These are phyloP conservation scores for Lobophora halterata DNA, from an alignment of 2,888 invertebrate species.

Conservation along the genomic window DNA sequence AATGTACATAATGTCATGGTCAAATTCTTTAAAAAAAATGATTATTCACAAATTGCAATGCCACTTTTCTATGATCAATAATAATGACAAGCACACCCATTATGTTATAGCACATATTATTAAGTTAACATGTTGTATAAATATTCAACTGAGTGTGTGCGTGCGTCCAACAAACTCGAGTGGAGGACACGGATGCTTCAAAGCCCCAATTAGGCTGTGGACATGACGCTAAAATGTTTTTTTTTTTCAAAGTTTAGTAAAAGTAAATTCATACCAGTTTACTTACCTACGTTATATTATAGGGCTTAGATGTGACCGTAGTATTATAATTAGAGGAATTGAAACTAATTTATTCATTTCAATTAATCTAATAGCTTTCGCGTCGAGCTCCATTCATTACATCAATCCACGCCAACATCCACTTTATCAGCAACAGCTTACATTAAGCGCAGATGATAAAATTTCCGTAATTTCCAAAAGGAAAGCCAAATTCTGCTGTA, in stretches of 20 bases:
- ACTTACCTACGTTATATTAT: too few relatives aligned
- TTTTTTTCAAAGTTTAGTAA: too few relatives aligned
- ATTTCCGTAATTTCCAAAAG: slow-evolving; percentile 12
- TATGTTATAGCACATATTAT: too few relatives aligned
- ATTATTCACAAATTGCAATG: too few relatives aligned
- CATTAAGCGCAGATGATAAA: slow-evolving; percentile 1
- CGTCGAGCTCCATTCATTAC: slow-evolving; percentile 8
- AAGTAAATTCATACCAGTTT: slow-evolving; percentile 6
- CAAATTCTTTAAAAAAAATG: too few relatives aligned
- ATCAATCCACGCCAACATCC: slow-evolving; percentile 3
- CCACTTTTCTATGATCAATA: too few relatives aligned
- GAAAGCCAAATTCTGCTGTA: slow-evolving; percentile 5
- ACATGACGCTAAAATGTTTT: slow-evolving; percentile 14
- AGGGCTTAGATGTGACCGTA: neutral
- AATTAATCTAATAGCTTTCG: slow-evolving; percentile 6
- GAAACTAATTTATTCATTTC: slow-evolving; percentile 5
- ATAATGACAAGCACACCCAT: too few relatives aligned
- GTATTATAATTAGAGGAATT: neutral
- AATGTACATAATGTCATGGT: too few relatives aligned
- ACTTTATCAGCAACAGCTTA: slow-evolving; percentile 7
- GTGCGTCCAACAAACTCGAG: slow-evolving; percentile 19
- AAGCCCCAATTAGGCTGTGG: slow-evolving; percentile 20
- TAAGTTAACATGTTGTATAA: slow-evolving; percentile 4
- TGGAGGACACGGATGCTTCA: slow-evolving; percentile 18
- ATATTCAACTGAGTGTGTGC: slow-evolving; percentile 12